Evolutionary conservation across 2,888 invertebrate species (phyloP).

Genomic region (Digitonthophagus gazella): DNA sequence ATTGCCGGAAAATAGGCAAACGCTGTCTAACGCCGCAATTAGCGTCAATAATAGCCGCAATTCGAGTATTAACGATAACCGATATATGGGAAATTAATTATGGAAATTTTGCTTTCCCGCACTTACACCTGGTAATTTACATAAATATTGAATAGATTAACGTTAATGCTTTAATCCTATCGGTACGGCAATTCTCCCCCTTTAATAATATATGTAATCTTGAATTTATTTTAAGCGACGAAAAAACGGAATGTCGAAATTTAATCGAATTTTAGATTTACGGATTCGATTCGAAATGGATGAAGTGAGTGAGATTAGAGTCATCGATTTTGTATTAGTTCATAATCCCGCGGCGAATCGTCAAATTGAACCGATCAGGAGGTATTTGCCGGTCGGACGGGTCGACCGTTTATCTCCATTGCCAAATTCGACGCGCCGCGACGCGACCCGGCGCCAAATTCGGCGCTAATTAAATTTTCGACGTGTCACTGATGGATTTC

Average conservation of each 20-base stretch:
- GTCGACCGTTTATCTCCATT: constrained; percentile 8
- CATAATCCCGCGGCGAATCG: constrained; percentile 14
- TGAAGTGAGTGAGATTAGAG: constrained; percentile 18
- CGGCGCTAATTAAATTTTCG: neutral
- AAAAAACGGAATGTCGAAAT: neutral
- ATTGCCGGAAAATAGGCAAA: neutral
- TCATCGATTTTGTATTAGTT: constrained; percentile 20
- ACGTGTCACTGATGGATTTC: neutral
- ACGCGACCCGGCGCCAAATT: neutral
- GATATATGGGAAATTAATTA: neutral
- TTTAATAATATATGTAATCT: no score
- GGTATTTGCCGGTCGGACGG: neutral
- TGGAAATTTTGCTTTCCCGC: neutral
- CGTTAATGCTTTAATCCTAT: neutral
- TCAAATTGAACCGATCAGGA: constrained; percentile 8
- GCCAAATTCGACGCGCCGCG: constrained; percentile 3
- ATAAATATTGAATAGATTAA: neutral
- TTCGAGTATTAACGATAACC: neutral
- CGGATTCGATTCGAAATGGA: neutral
- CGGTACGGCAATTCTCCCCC: no score
- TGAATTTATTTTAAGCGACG: no score
- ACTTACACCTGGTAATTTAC: neutral
- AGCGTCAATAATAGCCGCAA: neutral
- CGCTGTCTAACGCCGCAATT: neutral
- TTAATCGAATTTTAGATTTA: no score